Evolutionary conservation across 2,113 vertebrate genomes (phyloP), one percentile per base, ranked within the genome.

Genomic region (Mastomys natalensis): DNA sequence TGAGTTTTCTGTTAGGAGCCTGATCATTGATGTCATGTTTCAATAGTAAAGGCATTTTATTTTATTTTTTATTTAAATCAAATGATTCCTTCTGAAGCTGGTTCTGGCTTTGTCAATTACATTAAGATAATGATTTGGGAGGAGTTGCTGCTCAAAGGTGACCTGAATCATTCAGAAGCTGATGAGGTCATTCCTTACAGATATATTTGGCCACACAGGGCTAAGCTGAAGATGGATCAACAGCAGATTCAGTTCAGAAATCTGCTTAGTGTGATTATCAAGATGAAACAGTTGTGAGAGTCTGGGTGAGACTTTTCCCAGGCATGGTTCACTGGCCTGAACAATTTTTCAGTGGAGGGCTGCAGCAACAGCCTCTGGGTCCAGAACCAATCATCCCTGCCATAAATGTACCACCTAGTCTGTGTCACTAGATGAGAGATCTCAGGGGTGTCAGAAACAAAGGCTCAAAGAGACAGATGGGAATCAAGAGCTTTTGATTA

Each of bases 191-290:
- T 68, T 94, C 68, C 58, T 81, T 62, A 86, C 45, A 7, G 34
- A 58, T 66, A 29, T 66, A 21, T 91, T 84, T 95, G 90, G 68
- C 31, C 15, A 16, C 9, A 11, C 0, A 34, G 17, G 22, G 60
- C 43, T 92, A 76, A 88, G 26, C 37, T 88, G 92, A 48, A 29
- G 62, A 95, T 43, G 34, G 37, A 88, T 85, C 60, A 16, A 74
- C 26, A 37, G 43, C 37, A 34, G 48, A n/a, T 51, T 96, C 62
- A 53, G 58, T 74, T 93, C 48, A 66, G 64, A 94, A 85, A 68
- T 88, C 51, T 90, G 74, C 70, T 48, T 84, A 70, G 68, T 45
- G 45, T 74, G 60, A 91, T 91, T 45, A 91, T 78, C 29, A 89
- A 85, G 62, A 85, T 64, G 87, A 88, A 89, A 74, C n/a, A 72